Conservation (phyloP, 2,113 vertebrate species). For the Pluvialis apricaria region DNA sequence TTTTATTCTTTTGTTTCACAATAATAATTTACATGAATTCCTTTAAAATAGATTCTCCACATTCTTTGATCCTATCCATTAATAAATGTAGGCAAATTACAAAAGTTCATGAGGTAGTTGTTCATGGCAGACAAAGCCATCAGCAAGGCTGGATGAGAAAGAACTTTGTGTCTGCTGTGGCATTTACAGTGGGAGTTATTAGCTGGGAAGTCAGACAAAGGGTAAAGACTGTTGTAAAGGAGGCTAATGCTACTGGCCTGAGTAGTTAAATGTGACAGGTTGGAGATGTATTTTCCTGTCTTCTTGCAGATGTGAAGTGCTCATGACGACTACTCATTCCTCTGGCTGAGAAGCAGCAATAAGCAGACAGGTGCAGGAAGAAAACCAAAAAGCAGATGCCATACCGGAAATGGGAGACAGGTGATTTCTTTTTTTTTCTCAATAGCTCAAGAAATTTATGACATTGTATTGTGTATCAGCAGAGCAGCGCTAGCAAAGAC, state of each 20-base stretch:
- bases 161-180: not conserved
- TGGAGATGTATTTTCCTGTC: not conserved
- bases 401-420: not conserved
- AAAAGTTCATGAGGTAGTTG: not conserved
- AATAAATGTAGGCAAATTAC: not conserved
- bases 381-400: not conserved
- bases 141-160: not conserved
- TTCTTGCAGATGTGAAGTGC: not conserved
- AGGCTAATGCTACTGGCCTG: not conserved
- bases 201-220: not conserved
- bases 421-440: not conserved
- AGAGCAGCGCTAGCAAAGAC: not conserved
- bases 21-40: not conserved
- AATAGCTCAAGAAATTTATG: not conserved
- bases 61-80: not conserved
- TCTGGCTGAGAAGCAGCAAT: not conserved
- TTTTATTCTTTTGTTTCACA: not conserved
- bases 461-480: accelerated
- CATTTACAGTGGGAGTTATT: not conserved
- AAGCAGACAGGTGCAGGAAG: not conserved
- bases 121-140: not conserved
- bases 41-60: not conserved
- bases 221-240: not conserved
- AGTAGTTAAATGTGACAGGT: not conserved
- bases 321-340: not conserved